These are phyloP conservation scores for Oscheius sp. DNA, from an alignment of 2,888 invertebrate genomes.

Conservation along the genomic window DNA sequence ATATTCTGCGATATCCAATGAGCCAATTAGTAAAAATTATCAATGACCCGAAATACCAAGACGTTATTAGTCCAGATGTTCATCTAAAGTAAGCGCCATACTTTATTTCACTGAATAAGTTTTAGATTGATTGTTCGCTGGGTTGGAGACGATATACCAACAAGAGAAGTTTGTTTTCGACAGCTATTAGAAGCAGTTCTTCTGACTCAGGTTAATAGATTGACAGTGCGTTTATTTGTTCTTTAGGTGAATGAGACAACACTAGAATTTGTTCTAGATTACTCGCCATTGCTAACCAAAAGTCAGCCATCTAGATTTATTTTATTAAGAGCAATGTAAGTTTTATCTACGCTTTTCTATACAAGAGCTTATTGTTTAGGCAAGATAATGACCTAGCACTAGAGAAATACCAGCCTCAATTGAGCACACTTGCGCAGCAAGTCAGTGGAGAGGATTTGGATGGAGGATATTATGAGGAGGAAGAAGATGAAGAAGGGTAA, in stretches of 20 bases:
- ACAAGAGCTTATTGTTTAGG: conserved; percentile 28
- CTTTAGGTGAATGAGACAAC: conserved; percentile 57
- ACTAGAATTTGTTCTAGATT: conserved; percentile 75
- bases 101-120: conserved; percentile 11
- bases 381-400: conserved; percentile 33
- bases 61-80: conserved; percentile 68
- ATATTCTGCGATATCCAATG: conserved; percentile 74
- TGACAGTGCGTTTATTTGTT: not conserved
- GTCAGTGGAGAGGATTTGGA: conserved; percentile 36
- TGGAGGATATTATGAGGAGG: conserved; percentile 33
- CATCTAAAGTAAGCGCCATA: conserved; percentile 57
- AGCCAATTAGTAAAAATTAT: conserved; percentile 75
- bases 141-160: conserved; percentile 73
- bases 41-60: conserved; percentile 73
- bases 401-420: conserved; percentile 51
- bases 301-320: conserved; percentile 76
- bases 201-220: conserved; percentile 26
- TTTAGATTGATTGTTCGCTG: conserved; percentile 74
- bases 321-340: conserved; percentile 74
- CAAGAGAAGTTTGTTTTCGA: conserved; percentile 75
- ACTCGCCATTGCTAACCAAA: conserved; percentile 75
- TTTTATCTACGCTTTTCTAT: conserved; percentile 1
- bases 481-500: conserved; percentile 33
- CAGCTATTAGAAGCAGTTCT: conserved; percentile 71
- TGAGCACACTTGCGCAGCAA: conserved; percentile 34